phyloP scores from a whole-genome alignment of 2,797 vertebrate genomes.

The Mormyrops attenuatus region DNA sequence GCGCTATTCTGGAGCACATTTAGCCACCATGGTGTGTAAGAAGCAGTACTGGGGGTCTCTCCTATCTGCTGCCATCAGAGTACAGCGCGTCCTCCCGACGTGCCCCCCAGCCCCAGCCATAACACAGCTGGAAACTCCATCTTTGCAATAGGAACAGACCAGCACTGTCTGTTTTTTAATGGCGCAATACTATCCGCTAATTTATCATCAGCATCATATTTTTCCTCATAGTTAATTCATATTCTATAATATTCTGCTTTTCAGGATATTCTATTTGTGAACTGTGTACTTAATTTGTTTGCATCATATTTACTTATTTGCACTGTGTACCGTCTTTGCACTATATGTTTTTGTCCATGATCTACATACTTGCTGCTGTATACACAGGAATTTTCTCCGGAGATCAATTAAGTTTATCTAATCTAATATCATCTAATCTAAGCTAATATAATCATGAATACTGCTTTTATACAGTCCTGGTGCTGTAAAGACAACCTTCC shows the following conservation, averaged over 20 bases:
- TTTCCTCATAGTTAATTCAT: background rate
- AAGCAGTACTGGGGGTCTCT: background rate
- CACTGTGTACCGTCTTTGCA: background rate
- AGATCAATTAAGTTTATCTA: background rate
- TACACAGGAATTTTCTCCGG: background rate
- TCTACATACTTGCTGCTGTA: background rate
- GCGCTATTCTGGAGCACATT: background rate
- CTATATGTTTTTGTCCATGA: background rate
- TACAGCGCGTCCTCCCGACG: background rate
- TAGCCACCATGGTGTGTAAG: background rate
- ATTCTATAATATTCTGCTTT: background rate
- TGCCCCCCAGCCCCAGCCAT: background rate
- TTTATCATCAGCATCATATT: background rate
- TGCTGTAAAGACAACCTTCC: background rate
- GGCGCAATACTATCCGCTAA: background rate
- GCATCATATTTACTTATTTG: background rate
- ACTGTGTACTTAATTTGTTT: background rate
- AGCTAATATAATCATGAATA: background rate
- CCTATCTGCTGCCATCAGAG: background rate
- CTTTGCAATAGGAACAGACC: background rate
- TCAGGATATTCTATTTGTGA: background rate
- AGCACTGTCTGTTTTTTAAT: background rate
- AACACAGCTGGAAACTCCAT: background rate
- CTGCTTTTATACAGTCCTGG: background rate
- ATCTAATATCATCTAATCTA: background rate